These are phyloP conservation scores for Pyrgilauda ruficollis DNA, from an alignment of 2,113 vertebrate genomes.

Conservation along the genomic window DNA sequence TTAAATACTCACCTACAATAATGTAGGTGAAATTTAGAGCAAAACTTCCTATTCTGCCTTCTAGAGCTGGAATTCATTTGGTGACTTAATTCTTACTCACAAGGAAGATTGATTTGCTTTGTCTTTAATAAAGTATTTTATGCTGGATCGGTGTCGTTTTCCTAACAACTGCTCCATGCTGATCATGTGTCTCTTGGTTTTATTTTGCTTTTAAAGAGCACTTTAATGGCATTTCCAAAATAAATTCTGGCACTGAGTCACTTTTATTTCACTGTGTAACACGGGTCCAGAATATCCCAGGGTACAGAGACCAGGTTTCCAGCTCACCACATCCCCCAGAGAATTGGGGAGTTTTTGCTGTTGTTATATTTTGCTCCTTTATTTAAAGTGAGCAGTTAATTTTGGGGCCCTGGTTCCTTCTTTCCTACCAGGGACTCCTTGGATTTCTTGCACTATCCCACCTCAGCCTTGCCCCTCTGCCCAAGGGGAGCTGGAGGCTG, in stretches of 20 bases:
- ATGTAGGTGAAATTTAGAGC: background rate
- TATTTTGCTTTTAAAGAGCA: constrained; percentile 1
- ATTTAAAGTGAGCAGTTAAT: background rate
- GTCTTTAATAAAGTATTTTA: background rate
- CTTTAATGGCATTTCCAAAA: constrained; percentile 41
- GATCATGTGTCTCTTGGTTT: constrained; percentile 11
- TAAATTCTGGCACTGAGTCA: constrained; percentile 18
- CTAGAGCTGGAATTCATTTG: background rate
- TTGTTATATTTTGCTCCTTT: background rate
- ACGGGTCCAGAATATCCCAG: background rate
- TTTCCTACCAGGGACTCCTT: background rate
- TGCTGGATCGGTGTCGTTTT: background rate
- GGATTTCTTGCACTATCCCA: background rate
- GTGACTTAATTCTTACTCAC: constrained; percentile 10
- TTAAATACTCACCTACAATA: background rate
- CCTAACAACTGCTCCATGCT: background rate
- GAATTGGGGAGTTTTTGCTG: background rate
- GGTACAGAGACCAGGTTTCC: background rate
- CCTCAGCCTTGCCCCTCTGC: background rate
- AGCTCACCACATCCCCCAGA: background rate
- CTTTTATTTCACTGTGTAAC: background rate
- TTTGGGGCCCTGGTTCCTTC: background rate
- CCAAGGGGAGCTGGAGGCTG: background rate
- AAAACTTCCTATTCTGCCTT: background rate
- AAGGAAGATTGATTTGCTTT: constrained; percentile 5